phyloP scores from a whole-genome alignment of 2,113 vertebrate genomes.

The Todiramphus chloris region DNA sequence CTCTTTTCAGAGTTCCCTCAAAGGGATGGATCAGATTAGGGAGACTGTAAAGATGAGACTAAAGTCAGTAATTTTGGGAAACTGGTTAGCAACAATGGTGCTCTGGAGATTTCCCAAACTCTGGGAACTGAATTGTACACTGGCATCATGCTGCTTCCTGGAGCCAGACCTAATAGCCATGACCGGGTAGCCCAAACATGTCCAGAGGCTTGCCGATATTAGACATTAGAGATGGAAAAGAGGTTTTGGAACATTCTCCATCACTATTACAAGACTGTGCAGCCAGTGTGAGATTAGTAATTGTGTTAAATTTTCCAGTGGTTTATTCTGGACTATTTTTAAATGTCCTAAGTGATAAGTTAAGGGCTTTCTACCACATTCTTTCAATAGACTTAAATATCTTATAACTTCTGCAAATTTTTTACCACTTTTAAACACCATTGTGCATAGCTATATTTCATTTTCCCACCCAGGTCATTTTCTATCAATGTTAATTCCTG shows the following conservation, averaged over 20 bases:
- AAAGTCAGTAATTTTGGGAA: not conserved
- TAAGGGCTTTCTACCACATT: not conserved
- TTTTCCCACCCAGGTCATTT: not conserved
- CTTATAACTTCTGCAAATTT: not conserved
- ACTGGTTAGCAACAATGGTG: not conserved
- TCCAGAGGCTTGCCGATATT: not conserved
- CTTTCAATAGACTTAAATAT: not conserved
- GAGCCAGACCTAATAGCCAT: not conserved
- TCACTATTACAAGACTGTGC: not conserved
- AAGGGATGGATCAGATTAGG: not conserved
- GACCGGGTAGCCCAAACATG: not conserved
- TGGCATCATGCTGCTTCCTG: slow-evolving; percentile 6
- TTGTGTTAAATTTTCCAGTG: not conserved
- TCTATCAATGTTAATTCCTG: not conserved
- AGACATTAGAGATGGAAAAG: not conserved
- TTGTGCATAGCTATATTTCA: not conserved
- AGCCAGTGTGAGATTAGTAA: not conserved
- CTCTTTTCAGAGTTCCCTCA: not conserved
- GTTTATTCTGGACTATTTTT: not conserved
- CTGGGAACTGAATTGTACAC: not conserved
- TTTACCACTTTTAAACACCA: not conserved
- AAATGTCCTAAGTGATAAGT: not conserved
- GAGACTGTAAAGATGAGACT: not conserved
- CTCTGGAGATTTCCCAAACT: not conserved
- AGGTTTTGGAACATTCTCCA: not conserved